Evolutionary conservation across 2,797 vertebrate genomes (phyloP).

Genomic region (Chromobotia macracanthus): DNA sequence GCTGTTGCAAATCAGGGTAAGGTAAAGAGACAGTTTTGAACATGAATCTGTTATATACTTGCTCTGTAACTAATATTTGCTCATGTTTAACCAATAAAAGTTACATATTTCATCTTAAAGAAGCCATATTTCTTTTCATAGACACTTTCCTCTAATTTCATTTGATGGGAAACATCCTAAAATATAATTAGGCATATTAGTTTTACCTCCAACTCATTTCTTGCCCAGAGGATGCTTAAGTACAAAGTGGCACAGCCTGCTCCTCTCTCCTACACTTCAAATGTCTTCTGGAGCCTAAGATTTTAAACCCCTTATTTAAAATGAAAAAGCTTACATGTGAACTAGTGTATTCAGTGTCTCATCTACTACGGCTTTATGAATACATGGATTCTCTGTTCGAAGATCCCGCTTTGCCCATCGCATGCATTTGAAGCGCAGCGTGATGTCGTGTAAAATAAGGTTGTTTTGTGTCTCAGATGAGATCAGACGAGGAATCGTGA

Average conservation of each 20-base stretch:
- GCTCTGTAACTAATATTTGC: too few species aligned
- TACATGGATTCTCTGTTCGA: background rate
- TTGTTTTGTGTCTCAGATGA: slow-evolving; percentile 35
- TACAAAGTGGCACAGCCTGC: background rate
- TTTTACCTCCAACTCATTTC: background rate
- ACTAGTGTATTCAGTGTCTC: background rate
- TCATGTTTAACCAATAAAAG: too few species aligned
- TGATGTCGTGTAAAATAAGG: slow-evolving; percentile 37
- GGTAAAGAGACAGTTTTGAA: too few species aligned
- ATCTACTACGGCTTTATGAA: background rate
- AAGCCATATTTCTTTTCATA: background rate
- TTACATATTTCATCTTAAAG: too few species aligned
- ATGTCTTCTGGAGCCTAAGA: background rate
- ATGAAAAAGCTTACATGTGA: background rate
- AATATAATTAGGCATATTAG: background rate
- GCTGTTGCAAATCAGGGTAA: too few species aligned
- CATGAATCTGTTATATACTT: too few species aligned
- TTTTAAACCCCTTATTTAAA: background rate
- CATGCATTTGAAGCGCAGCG: slow-evolving; percentile 6
- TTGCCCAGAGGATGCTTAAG: background rate
- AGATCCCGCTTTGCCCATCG: slow-evolving; percentile 11
- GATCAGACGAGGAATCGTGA: slow-evolving; percentile 21
- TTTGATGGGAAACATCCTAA: background rate
- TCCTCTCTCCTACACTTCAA: background rate
- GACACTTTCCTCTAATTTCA: background rate